These are phyloP conservation scores for Hyposoter didymator DNA, from an alignment of 2,888 invertebrate genomes.

Conservation along the genomic window DNA sequence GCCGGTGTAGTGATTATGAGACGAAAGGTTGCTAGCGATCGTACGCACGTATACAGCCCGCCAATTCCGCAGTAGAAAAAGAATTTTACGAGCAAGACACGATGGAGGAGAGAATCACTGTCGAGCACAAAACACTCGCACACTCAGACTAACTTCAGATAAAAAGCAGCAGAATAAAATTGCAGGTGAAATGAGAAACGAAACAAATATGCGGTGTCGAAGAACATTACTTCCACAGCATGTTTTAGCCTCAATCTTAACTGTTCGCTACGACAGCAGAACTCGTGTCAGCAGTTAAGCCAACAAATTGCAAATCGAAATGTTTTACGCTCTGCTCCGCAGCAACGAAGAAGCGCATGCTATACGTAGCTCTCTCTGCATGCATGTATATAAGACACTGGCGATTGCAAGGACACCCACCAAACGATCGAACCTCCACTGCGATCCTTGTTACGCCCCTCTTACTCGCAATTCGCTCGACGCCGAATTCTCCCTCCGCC, in stretches of 20 bases:
- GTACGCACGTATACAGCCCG: slow-evolving; percentile 6
- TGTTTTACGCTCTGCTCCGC: slow-evolving; percentile 76
- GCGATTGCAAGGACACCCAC: neutral
- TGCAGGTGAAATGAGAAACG: slow-evolving; percentile 2
- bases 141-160: neutral
- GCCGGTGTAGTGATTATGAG: slow-evolving; percentile 3
- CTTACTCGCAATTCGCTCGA: neutral
- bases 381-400: neutral
- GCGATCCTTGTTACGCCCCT: neutral
- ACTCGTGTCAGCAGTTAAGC: slow-evolving; percentile 75
- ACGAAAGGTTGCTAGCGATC: slow-evolving; percentile 29
- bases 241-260: slow-evolving; percentile 71
- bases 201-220: slow-evolving; percentile 48
- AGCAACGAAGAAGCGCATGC: slow-evolving; percentile 75
- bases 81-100: slow-evolving; percentile 19
- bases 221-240: slow-evolving; percentile 51
- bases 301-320: slow-evolving; percentile 81
- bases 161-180: neutral
- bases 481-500: neutral
- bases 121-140: neutral
- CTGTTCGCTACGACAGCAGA: slow-evolving; percentile 71
- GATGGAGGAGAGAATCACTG: slow-evolving; percentile 2
- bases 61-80: neutral
- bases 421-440: neutral
- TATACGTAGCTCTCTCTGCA: neutral